A percentile compares a stretch with the other conserved stretches of the same genome.
phyloP scores from a whole-genome alignment of 1,140 invertebrate species.

The Archivesica marissinica region DNA sequence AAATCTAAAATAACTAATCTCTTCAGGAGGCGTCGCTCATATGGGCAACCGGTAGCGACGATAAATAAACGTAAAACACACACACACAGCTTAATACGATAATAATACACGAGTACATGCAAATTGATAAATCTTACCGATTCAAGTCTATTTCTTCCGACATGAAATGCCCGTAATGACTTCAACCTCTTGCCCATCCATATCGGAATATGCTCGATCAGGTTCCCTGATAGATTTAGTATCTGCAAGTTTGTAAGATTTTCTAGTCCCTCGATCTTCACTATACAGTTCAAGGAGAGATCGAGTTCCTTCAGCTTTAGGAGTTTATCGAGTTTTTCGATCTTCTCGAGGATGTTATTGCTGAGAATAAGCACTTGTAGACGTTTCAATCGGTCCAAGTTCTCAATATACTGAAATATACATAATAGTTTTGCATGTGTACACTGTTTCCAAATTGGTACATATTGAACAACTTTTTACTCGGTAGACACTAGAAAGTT shows the following conservation, averaged over 20 bases:
- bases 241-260: conserved; percentile 76
- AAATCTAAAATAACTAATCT: too few species aligned
- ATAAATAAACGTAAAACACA: not conserved
- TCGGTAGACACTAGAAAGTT: too few species aligned
- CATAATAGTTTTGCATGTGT: not conserved
- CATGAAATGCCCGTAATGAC: conserved; percentile 76
- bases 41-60: too few species aligned
- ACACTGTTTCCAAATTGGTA: too few species aligned
- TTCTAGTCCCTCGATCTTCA: conserved; percentile 81
- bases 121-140: conserved; percentile 72
- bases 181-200: conserved; percentile 80
- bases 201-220: conserved; percentile 79
- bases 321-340: conserved; percentile 81
- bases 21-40: too few species aligned
- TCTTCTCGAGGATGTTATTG: conserved; percentile 81
- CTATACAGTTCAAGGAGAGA: conserved; percentile 77
- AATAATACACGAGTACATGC: too few species aligned
- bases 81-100: not conserved
- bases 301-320: conserved; percentile 79
- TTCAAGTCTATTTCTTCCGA: conserved; percentile 79
- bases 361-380: conserved; percentile 79
- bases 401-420: conserved; percentile 82
- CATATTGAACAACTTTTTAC: too few species aligned
- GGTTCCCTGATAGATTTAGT: conserved; percentile 79
- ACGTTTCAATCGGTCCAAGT: conserved; percentile 76